A percentile compares a stretch with the other conserved stretches of the same genome.
These are phyloP conservation scores for Allolobophora icterica DNA, from an alignment of 2,888 invertebrate species.

Conservation along the genomic window DNA sequence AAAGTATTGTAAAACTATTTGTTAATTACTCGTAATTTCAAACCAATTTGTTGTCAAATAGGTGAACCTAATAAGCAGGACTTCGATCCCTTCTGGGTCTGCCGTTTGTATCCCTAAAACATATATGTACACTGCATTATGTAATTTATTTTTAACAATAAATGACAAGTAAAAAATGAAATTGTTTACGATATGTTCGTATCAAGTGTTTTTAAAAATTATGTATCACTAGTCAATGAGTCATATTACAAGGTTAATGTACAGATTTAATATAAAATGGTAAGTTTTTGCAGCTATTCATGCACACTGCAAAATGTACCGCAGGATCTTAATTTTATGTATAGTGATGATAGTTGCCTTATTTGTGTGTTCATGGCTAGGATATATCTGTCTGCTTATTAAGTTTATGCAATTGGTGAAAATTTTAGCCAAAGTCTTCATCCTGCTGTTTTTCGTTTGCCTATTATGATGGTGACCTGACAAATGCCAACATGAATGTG, in stretches of 20 bases:
- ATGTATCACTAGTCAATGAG: neutral
- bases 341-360: neutral
- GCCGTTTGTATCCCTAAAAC: too few relatives aligned
- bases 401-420: neutral
- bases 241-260: neutral
- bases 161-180: too few relatives aligned
- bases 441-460: neutral
- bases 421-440: conserved; percentile 14
- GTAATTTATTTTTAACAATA: too few relatives aligned
- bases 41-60: too few relatives aligned
- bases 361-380: neutral
- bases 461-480: conserved; percentile 21
- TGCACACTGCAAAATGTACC: neutral
- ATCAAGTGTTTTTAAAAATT: neutral
- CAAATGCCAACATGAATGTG: conserved; percentile 4
- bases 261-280: neutral
- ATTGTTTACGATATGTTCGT: neutral
- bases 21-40: too few relatives aligned
- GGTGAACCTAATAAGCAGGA: too few relatives aligned
- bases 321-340: neutral
- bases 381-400: neutral
- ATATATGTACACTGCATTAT: too few relatives aligned
- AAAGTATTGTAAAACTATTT: too few relatives aligned
- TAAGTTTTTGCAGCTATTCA: neutral
- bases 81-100: too few relatives aligned